phyloP scores from a whole-genome alignment of 2,113 vertebrate species.

The Parus major region DNA sequence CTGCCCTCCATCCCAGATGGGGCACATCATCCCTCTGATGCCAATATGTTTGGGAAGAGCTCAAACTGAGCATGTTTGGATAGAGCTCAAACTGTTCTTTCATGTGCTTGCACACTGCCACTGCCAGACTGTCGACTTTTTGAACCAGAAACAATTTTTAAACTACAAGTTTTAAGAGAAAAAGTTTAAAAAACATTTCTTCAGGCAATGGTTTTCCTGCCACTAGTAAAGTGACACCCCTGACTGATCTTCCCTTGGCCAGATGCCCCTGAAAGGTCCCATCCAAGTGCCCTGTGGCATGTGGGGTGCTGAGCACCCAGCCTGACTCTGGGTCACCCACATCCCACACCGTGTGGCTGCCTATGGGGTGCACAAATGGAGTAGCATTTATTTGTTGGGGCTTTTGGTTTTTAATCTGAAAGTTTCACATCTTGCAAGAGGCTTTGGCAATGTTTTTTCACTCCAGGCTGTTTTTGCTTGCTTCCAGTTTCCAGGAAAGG shows the following conservation, averaged over 20 bases:
- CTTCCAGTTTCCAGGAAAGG: background rate
- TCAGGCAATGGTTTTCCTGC: background rate
- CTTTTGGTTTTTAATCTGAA: background rate
- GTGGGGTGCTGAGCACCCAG: background rate
- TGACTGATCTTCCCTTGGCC: fast-evolving
- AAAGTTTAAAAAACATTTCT: background rate
- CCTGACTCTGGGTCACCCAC: fast-evolving
- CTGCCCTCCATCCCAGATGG: background rate
- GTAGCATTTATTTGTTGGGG: background rate
- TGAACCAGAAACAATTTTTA: background rate
- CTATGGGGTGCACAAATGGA: background rate
- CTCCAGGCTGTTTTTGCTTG: background rate
- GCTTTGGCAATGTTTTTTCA: background rate
- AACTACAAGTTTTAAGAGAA: background rate
- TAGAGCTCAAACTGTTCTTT: background rate
- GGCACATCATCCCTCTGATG: background rate
- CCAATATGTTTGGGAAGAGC: background rate
- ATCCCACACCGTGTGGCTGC: fast-evolving
- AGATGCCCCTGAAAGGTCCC: background rate
- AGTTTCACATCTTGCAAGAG: background rate
- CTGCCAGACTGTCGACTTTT: background rate
- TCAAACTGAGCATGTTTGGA: background rate
- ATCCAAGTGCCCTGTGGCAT: background rate
- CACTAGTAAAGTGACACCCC: background rate
- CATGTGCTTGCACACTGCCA: fast-evolving